A percentile compares a stretch with the other conserved stretches of the same genome.
These are phyloP conservation scores for Gallinago media DNA, from an alignment of 2,113 vertebrate genomes.

Conservation along the genomic window DNA sequence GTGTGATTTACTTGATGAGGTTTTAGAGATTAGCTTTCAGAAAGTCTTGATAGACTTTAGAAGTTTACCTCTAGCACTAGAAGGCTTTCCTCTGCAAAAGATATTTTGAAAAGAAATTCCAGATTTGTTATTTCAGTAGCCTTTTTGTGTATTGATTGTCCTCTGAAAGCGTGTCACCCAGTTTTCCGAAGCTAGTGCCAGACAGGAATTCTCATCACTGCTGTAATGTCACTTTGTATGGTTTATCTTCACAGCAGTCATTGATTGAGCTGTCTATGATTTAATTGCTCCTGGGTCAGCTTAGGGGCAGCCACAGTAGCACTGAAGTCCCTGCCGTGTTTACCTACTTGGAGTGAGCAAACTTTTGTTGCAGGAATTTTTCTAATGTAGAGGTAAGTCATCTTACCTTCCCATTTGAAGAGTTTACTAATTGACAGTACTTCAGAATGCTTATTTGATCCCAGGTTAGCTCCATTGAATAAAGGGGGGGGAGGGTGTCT, in stretches of 20 bases:
- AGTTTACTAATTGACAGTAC: neutral
- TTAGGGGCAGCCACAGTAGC: rapidly evolving
- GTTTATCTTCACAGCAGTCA: neutral
- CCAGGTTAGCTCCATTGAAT: neutral
- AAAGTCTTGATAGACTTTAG: neutral
- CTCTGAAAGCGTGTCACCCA: neutral
- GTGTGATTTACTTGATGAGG: neutral
- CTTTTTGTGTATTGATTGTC: neutral
- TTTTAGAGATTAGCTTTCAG: neutral
- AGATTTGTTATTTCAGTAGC: neutral
- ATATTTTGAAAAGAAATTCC: neutral
- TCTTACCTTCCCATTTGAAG: neutral
- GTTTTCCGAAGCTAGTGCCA: neutral
- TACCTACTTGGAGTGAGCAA: neutral
- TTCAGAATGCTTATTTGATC: neutral
- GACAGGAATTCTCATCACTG: neutral
- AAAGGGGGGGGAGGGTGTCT: rapidly evolving
- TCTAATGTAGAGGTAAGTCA: neutral
- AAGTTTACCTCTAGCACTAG: neutral
- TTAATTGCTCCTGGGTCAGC: neutral
- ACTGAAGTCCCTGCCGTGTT: neutral
- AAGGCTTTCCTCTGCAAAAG: neutral
- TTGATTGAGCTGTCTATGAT: neutral
- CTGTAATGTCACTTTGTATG: neutral
- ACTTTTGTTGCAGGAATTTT: neutral